Base-by-base conservation (phyloP, 2,113 vertebrate genomes). In the Microcebus jonahi region DNA sequence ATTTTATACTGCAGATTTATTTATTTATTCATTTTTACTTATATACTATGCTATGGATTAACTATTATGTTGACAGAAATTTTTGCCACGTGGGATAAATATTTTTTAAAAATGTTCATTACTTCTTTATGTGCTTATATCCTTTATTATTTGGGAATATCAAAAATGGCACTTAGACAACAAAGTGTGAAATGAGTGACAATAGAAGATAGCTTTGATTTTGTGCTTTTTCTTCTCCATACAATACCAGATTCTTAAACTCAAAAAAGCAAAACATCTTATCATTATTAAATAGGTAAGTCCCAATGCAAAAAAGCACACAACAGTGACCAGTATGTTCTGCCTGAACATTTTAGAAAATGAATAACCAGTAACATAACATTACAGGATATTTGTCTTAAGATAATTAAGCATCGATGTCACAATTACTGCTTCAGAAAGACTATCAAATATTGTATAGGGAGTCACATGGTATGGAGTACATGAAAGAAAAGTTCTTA, bases 11-110 rank as follows among this genome's bases (percentile, higher is more conserved):
- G 12, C 23, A 87, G 13, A 67, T 83, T 75, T 77, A 77, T 68
- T 68, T 82, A 77, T 68, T 73, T 95, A 65, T 81, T 95, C 3
- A 83, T 70, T 92, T 88, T 84, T 61, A 73, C 7, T 67, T 23
- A 77, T 45, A 27, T 0, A 65, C 5, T 34, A 50, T 39, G 6
- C 36, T 53, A n/a, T 55, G n/a, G 15, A 82, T 76, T 91, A 77
- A 57, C 8, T 53, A 6, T 39, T 88, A 36, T 71, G 3, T 1
- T 75, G 77, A 84, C 5, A 67, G 31, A 65, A 61, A 48, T 55
- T 90, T 67, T 90, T 65, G 11, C 55, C 45, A 90, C 29, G 8
- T 71, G 20, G 5, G 17, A 71, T 77, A 94, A 89, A 65, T 84
- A 50, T 79, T 77, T 61, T 31, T 70, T 31, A 45, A 53, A 45